Conservation (phyloP, 2,113 vertebrate species). For the Serilophus lunatus region DNA sequence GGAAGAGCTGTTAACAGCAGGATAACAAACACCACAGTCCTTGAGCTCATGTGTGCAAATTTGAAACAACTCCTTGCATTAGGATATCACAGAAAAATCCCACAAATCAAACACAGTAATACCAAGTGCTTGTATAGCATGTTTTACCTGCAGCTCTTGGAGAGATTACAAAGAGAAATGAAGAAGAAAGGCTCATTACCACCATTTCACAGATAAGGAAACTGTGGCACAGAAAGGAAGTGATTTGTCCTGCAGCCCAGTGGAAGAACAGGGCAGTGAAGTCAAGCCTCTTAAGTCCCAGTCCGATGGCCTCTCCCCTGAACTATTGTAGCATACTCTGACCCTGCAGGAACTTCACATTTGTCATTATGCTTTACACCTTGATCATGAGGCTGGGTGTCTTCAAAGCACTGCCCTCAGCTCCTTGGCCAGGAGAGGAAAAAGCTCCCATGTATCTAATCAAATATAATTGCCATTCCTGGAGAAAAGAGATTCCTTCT, state of each 20-base stretch:
- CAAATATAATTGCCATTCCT: conserved; percentile 69
- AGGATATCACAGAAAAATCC: conserved; percentile 19
- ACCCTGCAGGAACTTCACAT: conserved; percentile 62
- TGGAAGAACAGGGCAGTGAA: conserved; percentile 55
- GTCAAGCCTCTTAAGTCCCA: conserved; percentile 60
- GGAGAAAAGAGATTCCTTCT: conserved; percentile 68
- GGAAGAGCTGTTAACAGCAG: conserved; percentile 32
- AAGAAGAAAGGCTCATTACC: conserved; percentile 64
- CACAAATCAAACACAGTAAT: conserved; percentile 49
- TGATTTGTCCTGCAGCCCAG: conserved; percentile 57
- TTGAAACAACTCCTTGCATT: neutral
- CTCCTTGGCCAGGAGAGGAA: conserved; percentile 63
- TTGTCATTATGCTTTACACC: conserved; percentile 65
- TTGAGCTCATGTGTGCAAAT: conserved; percentile 7
- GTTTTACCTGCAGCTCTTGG: conserved; percentile 59
- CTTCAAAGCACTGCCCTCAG: conserved; percentile 66
- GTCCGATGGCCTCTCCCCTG: conserved; percentile 63
- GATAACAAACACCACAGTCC: conserved; percentile 8
- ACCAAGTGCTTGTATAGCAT: conserved; percentile 12
- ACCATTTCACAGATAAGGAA: conserved; percentile 53
- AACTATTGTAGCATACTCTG: conserved; percentile 50
- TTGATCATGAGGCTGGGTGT: conserved; percentile 65
- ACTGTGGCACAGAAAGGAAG: conserved; percentile 58
- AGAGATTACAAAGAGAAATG: conserved; percentile 53
- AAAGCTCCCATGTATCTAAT: conserved; percentile 65